Evolutionary conservation across 2,888 invertebrate genomes (phyloP), one percentile per base, ranked within the genome.

Genomic region (Lasioglossum vierecki): DNA sequence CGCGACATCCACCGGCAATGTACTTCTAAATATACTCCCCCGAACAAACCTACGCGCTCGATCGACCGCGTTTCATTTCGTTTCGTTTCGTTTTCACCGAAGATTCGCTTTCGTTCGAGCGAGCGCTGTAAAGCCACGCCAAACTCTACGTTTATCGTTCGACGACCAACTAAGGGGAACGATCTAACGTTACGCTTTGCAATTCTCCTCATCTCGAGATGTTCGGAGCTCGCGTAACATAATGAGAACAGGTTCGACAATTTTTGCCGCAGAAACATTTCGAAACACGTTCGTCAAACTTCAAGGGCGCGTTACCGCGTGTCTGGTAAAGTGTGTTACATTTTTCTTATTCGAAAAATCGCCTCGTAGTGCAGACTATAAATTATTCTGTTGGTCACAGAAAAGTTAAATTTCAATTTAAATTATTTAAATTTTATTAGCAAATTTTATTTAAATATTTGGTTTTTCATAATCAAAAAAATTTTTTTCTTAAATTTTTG

Each of bases 51-150:
- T 30, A 63, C 60, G 26, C 60, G 46, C 30, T 13, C 46, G 26
- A 26, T 39, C 79, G 74, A 63, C 26, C 60, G 60, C 60, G 26
- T 73, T 79, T 60, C 74, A 26, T 57, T 60, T 60, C 60, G 60
- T 60, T 60, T 57, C 57, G 57, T 60, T 60, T 63, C 60, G 60
- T 63, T 63, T 30, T 63, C 60, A 13, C 4, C 60, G 26, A 8
- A 26, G 60, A 63, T 63, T 63, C 60, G 60, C 60, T 63, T 63
- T 63, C 60, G 15, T 63, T 63, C 60, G 60, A 63, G 60, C 26
- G 26, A 30, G 4, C 13, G 26, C 30, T 15, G 60, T 30, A 30
- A 26, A 63, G 26, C 60, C 15, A 53, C 53, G 9, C 22, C 53
- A 1, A 22, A 3, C 22, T 53, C 3, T 22, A 22, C 9, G 30